Conservation (phyloP, 2,797 vertebrate species). For the Hozukius guyotensis region DNA sequence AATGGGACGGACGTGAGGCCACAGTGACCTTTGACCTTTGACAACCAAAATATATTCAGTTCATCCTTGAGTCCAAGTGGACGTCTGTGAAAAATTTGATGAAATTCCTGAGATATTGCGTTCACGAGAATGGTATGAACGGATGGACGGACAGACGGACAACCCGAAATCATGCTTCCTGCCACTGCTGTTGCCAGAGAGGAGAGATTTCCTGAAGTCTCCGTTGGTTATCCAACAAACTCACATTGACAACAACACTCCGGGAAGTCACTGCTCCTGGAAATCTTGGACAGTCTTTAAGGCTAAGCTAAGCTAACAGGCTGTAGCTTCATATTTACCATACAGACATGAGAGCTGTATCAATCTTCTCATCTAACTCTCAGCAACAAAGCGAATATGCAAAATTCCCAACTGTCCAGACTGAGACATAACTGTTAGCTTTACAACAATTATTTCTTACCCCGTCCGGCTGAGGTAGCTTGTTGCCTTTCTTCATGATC, state of each 20-base stretch:
- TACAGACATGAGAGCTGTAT: too few relatives aligned
- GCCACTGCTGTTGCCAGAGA: too few relatives aligned
- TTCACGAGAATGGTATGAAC: too few relatives aligned
- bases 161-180: too few relatives aligned
- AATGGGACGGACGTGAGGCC: too few relatives aligned
- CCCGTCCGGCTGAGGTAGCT: constrained; percentile 67
- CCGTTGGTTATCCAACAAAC: not conserved
- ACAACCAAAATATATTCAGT: too few relatives aligned
- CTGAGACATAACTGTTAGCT: not conserved
- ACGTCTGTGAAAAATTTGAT: too few relatives aligned
- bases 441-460: constrained; percentile 74
- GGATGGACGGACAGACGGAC: too few relatives aligned
- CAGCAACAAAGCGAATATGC: not conserved
- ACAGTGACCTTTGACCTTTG: too few relatives aligned
- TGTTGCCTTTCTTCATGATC: constrained; percentile 87
- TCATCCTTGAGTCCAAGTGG: too few relatives aligned
- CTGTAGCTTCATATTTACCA: not conserved
- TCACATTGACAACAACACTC: not conserved
- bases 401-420: not conserved
- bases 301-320: not conserved
- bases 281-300: not conserved
- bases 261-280: too few relatives aligned
- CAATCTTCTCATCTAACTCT: not conserved
- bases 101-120: too few relatives aligned
- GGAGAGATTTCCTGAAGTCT: not conserved